Conservation (phyloP, 2,113 vertebrate genomes). For the Barbus barbus region DNA sequence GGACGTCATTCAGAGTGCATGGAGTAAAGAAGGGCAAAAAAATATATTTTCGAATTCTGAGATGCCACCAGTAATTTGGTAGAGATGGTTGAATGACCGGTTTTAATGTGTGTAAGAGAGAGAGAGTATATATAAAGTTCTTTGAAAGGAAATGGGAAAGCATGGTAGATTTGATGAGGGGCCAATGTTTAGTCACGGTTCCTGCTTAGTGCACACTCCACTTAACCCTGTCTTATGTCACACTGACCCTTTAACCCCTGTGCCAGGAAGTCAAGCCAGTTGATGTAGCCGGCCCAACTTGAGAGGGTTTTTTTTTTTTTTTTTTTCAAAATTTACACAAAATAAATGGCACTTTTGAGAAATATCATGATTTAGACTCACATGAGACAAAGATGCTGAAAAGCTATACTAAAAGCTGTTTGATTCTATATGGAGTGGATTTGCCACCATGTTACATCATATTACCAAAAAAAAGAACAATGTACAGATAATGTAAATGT, state of each 20-base stretch:
- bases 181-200: constrained; percentile 57
- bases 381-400: background rate
- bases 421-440: background rate
- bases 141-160: constrained; percentile 6
- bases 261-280: background rate
- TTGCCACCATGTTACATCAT: background rate
- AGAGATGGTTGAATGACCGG: constrained; percentile 35
- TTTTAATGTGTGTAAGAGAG: constrained; percentile 54
- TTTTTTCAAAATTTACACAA: background rate
- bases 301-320: too few relatives aligned
- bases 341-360: too few relatives aligned
- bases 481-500: background rate
- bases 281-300: background rate
- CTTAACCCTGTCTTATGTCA: background rate
- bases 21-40: background rate
- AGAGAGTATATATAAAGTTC: background rate
- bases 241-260: constrained; percentile 12
- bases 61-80: constrained; percentile 24
- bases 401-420: background rate
- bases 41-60: background rate
- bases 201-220: background rate
- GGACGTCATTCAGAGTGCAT: constrained; percentile 54
- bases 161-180: constrained; percentile 2
- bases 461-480: background rate
- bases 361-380: background rate